Percentiles rank a stretch among this genome's conserved stretches.
These are phyloP conservation scores for Chaunax sp. DNA, from an alignment of 2,797 vertebrate species.

Conservation along the genomic window DNA sequence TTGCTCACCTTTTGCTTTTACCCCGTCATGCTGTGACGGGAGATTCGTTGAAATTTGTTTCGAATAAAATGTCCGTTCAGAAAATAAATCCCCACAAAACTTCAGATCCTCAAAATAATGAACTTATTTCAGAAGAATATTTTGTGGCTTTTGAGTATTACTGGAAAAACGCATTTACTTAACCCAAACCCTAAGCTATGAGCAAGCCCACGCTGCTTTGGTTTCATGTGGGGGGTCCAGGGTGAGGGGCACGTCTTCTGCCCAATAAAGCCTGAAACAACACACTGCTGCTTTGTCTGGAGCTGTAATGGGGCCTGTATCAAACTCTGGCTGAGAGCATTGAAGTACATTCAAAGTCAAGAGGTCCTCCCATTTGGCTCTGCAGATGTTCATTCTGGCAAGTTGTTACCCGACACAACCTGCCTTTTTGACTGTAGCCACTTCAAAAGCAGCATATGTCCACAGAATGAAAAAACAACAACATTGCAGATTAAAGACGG, in stretches of 20 bases:
- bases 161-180: conserved; percentile 11
- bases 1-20: not conserved
- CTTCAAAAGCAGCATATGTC: conserved; percentile 69
- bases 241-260: conserved; percentile 28
- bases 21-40: not conserved
- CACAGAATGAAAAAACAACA: conserved; percentile 29
- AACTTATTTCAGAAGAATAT: not conserved
- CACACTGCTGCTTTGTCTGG: conserved; percentile 68
- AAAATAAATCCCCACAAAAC: too few relatives aligned
- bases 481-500: conserved; percentile 5
- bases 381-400: conserved; percentile 83
- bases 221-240: conserved; percentile 34
- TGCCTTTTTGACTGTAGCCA: conserved; percentile 57
- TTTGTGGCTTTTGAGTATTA: conserved; percentile 20
- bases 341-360: conserved; percentile 65
- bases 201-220: conserved; percentile 11
- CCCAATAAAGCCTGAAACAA: conserved; percentile 61
- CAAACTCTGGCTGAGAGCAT: conserved; percentile 56
- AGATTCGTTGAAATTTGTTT: conserved; percentile 1
- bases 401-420: conserved; percentile 60
- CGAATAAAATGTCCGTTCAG: not conserved
- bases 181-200: conserved; percentile 10
- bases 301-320: conserved; percentile 55
- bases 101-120: not conserved
- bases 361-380: conserved; percentile 69